Percentiles rank a stretch among this genome's conserved stretches.
Conservation (phyloP, 2,113 vertebrate species). For the Lampris incognitus region DNA sequence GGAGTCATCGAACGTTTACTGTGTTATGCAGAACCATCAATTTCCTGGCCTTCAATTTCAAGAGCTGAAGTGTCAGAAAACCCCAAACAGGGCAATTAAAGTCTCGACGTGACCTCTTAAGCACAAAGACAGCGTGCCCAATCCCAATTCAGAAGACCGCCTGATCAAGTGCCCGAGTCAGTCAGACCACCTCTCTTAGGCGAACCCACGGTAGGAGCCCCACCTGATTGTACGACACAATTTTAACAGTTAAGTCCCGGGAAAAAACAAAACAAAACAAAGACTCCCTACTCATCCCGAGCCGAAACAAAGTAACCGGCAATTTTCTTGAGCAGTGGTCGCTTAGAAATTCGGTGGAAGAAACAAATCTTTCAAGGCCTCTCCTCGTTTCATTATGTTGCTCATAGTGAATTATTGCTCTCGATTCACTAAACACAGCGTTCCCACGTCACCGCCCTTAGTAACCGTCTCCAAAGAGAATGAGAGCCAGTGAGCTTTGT, state of each 20-base stretch:
- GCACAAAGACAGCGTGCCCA: neutral
- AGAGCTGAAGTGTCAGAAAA: neutral
- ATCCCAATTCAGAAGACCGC: slow-evolving; percentile 23
- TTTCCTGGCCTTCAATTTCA: too few species aligned
- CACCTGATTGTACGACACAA: neutral
- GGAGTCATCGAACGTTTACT: too few species aligned
- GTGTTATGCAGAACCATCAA: too few species aligned
- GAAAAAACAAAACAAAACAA: neutral
- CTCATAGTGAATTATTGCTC: too few species aligned
- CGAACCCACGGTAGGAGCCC: neutral
- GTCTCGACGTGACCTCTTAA: neutral
- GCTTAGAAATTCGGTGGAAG: neutral
- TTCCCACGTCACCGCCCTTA: neutral
- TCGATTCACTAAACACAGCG: neutral
- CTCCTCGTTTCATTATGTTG: too few species aligned
- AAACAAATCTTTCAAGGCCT: too few species aligned
- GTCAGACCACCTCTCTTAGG: neutral
- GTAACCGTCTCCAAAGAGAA: neutral
- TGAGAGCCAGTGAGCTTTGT: too few species aligned
- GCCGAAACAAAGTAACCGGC: neutral
- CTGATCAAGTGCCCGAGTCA: slow-evolving; percentile 14
- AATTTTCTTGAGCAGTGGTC: neutral
- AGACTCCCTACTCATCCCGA: neutral
- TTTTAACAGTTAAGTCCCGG: too few species aligned
- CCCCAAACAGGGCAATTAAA: neutral